Percentiles rank a stretch among this genome's conserved stretches.
Conservation (phyloP, 2,113 vertebrate genomes). For the Rattus rattus region DNA sequence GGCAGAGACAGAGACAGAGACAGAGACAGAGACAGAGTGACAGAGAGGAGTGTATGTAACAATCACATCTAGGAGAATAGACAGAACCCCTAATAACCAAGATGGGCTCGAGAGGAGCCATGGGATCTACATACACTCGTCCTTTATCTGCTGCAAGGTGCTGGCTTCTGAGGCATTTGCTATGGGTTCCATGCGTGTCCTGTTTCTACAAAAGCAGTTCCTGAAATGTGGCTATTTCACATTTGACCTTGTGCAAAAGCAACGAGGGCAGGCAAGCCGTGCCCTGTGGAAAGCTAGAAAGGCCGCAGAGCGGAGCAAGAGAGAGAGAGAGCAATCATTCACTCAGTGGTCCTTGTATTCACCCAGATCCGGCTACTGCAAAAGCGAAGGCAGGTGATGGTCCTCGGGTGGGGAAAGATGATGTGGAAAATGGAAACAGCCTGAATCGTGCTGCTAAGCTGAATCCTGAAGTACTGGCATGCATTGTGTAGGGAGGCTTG, state of each 20-base stretch:
- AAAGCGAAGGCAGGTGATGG: neutral
- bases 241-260: constrained; percentile 14
- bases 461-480: constrained; percentile 2
- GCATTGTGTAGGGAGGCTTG: constrained; percentile 61
- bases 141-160: neutral
- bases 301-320: constrained; percentile 20
- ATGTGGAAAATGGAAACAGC: constrained; percentile 35
- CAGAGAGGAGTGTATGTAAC: neutral
- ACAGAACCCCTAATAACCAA: too few species aligned
- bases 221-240: constrained; percentile 42
- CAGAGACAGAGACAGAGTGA: neutral
- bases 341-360: neutral
- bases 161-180: neutral
- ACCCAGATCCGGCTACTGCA: neutral
- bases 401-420: neutral
- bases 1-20: neutral
- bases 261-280: neutral
- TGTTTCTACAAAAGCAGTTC: constrained; percentile 54
- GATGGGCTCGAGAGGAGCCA: neutral
- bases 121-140: fast-evolving
- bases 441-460: neutral
- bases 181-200: neutral
- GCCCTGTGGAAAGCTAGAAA: neutral
- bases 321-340: constrained; percentile 39
- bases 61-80: neutral